Evolutionary conservation across 2,797 vertebrate genomes (phyloP), one percentile per base, ranked within the genome.

Genomic region (Salmo trutta): DNA sequence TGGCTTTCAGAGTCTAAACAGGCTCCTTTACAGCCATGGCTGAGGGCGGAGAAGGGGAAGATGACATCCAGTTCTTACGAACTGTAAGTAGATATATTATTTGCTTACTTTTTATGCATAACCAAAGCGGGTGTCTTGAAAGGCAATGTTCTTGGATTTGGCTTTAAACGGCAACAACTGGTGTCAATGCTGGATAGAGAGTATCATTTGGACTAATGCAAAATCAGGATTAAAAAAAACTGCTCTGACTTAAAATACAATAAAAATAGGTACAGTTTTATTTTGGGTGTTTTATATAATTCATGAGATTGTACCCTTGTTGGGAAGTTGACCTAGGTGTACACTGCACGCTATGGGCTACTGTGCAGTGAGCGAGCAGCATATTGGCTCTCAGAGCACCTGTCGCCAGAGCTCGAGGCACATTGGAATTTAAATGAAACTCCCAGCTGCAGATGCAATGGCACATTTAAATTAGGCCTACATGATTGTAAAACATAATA

Each of bases 21-120:
- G 95, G 94, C 95, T 95, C 95, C 94, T 95, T 92, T 93, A 91
- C 92, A 96, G 95, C 96, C 95, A 98, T 98, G 97, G 96, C 97
- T 95, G 98, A 98, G 94, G 97, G 93, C 90, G 95, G 94, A 92
- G 98, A 98, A 96, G 96, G 95, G 82, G 97, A 99, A 93, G 97
- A 99, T 93, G 97, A 99, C 91, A 98, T 98, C 93, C 98, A 99
- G 94, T 98, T 99, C 93, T 93, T 99, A 89, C 95, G 97, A 94
- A 98, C 97, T 93, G 98, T 99, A 93, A 99, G 98, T 98, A 95
- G 88, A 87, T 59, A 33, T 41, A 1, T 73, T 74, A 78, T 21
- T 1, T 79, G 75, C 78, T 4, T 69, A 77, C 72, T 81, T 10
- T 64, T 79, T 74, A 41, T 69, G 47, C 10, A 62, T 70, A 41